These are phyloP conservation scores for Sterna hirundo DNA, from an alignment of 2,113 vertebrate species.

Conservation along the genomic window DNA sequence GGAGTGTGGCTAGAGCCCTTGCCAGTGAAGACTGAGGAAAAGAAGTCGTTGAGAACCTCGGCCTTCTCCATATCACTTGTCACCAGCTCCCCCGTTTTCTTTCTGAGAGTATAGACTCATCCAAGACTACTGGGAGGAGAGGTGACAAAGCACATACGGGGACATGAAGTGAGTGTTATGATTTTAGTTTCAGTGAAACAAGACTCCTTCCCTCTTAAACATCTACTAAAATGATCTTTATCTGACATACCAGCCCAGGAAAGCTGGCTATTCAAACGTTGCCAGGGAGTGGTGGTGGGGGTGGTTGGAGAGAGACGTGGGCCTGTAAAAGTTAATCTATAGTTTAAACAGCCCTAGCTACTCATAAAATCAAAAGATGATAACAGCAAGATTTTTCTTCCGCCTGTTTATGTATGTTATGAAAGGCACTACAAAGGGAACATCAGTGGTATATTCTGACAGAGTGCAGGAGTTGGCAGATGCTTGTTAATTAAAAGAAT, in stretches of 20 bases:
- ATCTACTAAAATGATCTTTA: background rate
- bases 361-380: slow-evolving; percentile 38
- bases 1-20: too few relatives aligned
- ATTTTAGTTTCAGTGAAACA: background rate
- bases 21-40: too few relatives aligned
- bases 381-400: slow-evolving; percentile 55
- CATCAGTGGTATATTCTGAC: slow-evolving; percentile 46
- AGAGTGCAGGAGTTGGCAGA: slow-evolving; percentile 69
- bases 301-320: background rate
- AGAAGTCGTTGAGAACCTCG: too few relatives aligned
- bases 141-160: background rate
- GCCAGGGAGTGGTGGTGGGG: too few relatives aligned
- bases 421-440: slow-evolving; percentile 55
- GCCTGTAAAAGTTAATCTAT: slow-evolving; percentile 23
- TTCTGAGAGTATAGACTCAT: background rate
- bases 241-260: background rate
- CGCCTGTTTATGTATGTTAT: slow-evolving; percentile 52
- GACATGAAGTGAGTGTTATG: background rate
- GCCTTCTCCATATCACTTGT: too few relatives aligned
- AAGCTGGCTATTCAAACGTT: background rate
- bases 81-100: too few relatives aligned
- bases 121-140: background rate
- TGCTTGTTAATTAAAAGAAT: slow-evolving; percentile 79
- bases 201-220: background rate
- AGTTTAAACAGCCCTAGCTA: slow-evolving; percentile 21